phyloP scores from a whole-genome alignment of 2,888 invertebrate species.

The Ethmia dodecea region DNA sequence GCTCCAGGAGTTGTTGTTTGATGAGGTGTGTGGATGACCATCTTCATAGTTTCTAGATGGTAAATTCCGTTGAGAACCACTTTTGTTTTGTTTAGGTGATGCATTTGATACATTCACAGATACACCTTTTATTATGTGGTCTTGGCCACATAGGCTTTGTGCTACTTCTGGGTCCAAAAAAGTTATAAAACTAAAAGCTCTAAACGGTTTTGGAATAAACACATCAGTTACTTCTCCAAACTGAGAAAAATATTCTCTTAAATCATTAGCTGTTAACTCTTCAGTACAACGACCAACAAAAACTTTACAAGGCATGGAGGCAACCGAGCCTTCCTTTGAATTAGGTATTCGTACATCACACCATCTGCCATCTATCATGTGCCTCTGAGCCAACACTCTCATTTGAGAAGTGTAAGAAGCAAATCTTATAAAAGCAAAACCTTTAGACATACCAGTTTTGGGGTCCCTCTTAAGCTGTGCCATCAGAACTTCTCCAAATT shows the following conservation, averaged over 20 bases:
- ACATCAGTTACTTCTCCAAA: slow-evolving; percentile 92
- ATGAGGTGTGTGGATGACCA: slow-evolving; percentile 59
- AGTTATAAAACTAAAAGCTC: slow-evolving; percentile 90
- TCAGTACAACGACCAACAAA: slow-evolving; percentile 92
- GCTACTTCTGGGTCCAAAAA: slow-evolving; percentile 90
- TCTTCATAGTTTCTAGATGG: slow-evolving; percentile 68
- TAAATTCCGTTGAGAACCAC: slow-evolving; percentile 61
- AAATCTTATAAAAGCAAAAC: slow-evolving; percentile 98
- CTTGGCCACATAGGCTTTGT: slow-evolving; percentile 88
- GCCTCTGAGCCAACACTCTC: slow-evolving; percentile 94
- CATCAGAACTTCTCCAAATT: slow-evolving; percentile 98
- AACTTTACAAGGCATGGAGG: slow-evolving; percentile 87
- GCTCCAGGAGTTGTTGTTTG: slow-evolving; percentile 71
- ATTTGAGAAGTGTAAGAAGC: slow-evolving; percentile 96
- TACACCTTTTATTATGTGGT: slow-evolving; percentile 90
- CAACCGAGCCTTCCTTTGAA: slow-evolving; percentile 88
- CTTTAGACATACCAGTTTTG: slow-evolving; percentile 95
- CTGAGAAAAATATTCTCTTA: slow-evolving; percentile 87
- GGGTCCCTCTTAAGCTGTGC: slow-evolving; percentile 97
- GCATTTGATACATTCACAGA: slow-evolving; percentile 95
- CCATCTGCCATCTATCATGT: slow-evolving; percentile 98
- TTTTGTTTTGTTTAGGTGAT: slow-evolving; percentile 87
- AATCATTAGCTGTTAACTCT: slow-evolving; percentile 86
- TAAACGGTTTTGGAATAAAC: slow-evolving; percentile 91
- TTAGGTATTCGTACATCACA: slow-evolving; percentile 99